Conservation (phyloP, 1,140 invertebrate genomes). For the Druon quercuslanigerum region DNA sequence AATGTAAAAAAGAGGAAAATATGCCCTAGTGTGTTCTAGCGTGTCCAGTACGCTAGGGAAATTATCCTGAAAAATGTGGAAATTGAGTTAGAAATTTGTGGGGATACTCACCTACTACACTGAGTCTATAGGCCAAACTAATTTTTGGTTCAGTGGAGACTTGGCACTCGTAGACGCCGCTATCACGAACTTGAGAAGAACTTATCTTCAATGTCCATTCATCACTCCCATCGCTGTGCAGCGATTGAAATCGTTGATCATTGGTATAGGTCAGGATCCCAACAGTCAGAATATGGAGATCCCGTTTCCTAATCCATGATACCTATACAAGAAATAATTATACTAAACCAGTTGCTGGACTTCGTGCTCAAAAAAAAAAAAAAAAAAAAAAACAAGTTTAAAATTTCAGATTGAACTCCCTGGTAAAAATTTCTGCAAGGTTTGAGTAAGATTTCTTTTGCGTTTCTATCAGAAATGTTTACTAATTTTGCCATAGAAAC, state of each 20-base stretch:
- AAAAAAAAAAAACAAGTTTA: no score
- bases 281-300: constrained; percentile 85
- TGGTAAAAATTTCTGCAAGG: no score
- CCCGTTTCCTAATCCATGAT: constrained; percentile 85
- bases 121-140: constrained; percentile 86
- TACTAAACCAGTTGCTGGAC: no score
- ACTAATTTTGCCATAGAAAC: no score
- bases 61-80: no score
- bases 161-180: constrained; percentile 88
- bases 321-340: constrained; percentile 73
- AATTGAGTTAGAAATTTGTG: background rate
- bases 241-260: constrained; percentile 84
- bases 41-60: no score
- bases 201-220: constrained; percentile 91
- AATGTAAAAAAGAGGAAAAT: no score
- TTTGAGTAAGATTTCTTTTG: no score
- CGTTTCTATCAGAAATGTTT: no score
- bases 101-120: constrained; percentile 85
- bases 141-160: constrained; percentile 92
- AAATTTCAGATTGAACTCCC: no score
- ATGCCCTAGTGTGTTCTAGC: no score
- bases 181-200: constrained; percentile 86
- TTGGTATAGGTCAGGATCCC: constrained; percentile 86
- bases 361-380: no score
- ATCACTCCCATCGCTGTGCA: constrained; percentile 90